phyloP scores from a whole-genome alignment of 2,888 invertebrate species.

The Drosophila lutescens region DNA sequence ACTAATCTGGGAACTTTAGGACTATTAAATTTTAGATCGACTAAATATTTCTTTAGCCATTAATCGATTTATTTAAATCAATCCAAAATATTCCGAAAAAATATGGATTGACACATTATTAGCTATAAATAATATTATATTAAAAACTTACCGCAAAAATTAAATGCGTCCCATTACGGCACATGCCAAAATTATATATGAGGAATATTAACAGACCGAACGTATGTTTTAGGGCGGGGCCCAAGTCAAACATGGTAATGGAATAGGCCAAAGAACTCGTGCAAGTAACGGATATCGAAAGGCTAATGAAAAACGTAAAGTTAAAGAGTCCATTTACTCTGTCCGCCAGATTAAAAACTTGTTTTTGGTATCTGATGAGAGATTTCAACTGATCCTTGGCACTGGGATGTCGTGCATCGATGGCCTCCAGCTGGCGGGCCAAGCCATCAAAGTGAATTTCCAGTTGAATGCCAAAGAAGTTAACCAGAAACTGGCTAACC shows the following conservation, averaged over 20 bases:
- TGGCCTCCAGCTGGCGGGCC: conserved; percentile 1
- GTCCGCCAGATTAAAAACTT: conserved; percentile 2
- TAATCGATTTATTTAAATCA: too few species aligned
- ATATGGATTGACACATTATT: too few species aligned
- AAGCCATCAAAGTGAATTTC: conserved; percentile 16
- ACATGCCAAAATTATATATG: conserved; percentile 7
- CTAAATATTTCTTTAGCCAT: too few species aligned
- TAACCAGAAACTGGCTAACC: neutral
- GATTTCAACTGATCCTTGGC: conserved; percentile 8
- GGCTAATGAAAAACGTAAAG: conserved; percentile 7
- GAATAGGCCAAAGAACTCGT: conserved; percentile 5
- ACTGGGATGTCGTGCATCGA: conserved; percentile 6
- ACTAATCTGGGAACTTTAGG: too few species aligned
- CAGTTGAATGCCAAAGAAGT: conserved; percentile 8
- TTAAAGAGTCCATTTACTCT: conserved; percentile 6
- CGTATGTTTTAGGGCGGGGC: conserved; percentile 1
- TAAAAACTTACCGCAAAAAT: conserved; percentile 9
- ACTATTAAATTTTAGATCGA: too few species aligned
- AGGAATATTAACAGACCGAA: neutral
- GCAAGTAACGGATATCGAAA: neutral
- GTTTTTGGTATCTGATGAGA: neutral
- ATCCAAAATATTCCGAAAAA: too few species aligned
- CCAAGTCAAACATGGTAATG: conserved; percentile 10
- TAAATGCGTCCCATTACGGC: conserved; percentile 9
- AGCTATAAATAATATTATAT: too few species aligned